Base-by-base conservation (phyloP, 2,797 vertebrate genomes). In the Ptychobarbus kaznakovi region DNA sequence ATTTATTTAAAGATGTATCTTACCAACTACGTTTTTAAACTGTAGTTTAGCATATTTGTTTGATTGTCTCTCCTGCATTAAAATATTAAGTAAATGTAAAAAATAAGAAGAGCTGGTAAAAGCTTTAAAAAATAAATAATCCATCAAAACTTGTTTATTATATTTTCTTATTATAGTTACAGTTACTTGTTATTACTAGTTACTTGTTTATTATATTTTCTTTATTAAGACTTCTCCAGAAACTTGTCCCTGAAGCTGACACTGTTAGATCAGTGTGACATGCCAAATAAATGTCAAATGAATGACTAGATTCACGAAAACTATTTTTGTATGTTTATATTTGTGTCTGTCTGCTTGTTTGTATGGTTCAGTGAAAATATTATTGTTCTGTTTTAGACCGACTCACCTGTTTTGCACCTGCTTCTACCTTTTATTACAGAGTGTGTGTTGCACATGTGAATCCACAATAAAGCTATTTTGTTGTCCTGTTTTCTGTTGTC, bases 251-350 rank as follows among this genome's bases (percentile, higher is more conserved):
- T 61, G 18, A 56, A 58, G 11, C 74, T 56, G 35, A 78, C n/a
- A 61, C 22, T 25, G 13, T 32, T 16, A 46, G 16, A 80, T 63
- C 61, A 63, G 9, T 44, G 63, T 65, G 58, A 65, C 28, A 16
- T 79, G 10, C 40, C 58, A 79, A 28, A 44, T 79, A 18, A 79
- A 35, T 58, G 10, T 65, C 13, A 79, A 38, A 32, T 72, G 25
- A 44, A 16, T 20, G 38, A 73, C 80, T 32, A 13, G 20, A 40
- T 38, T 81, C 13, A 46, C 68, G 4, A 35, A 79, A 49, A 75
- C 58, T 32, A 20, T 86, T 68, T 74, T 58, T 58, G 63, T 22
- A 3, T 65, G 66, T 49, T 51, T 86, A 40, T 49, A 38, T 80
- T 40, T 49, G 61, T 74, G 40, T 40, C 10, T 40, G 9, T 68